Evolutionary conservation across 2,888 invertebrate genomes (phyloP), one percentile per base, ranked within the genome.

Genomic region (Sinelater perroti): DNA sequence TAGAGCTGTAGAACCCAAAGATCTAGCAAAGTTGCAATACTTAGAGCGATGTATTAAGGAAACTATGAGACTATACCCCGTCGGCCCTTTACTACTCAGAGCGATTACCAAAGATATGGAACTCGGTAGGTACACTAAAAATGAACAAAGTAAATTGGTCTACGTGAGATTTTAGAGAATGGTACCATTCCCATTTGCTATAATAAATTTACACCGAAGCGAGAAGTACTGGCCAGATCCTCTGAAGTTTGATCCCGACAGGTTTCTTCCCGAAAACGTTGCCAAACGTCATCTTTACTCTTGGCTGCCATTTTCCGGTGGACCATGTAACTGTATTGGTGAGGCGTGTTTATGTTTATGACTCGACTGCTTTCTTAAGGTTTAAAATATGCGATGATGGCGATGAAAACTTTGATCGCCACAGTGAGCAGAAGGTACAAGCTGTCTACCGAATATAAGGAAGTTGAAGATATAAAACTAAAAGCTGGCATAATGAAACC

Each of bases 31-130:
- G 60, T 80, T 84, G 81, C 78, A 81, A n/a, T 82, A 81, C 63
- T 65, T 83, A 49, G 84, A 84, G 63, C 74, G 81, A 63, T 81
- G 83, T 0, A 78, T 85, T 11, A 84, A 83, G 65, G 84, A 85
- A 68, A 79, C 82, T 0, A 77, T 85, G 78, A 73, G 84, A 26
- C 61, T 84, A 3, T 84, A 82, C 64, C 62, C 59, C 4, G 26
- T 53, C 5, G 53, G 72, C 65, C 80, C 69, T 21, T 11, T 46
- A 18, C 30, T 63, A n/a, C 47, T 55, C 7, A 31, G 59, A 17
- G 33, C 56, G 7, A 35, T 60, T 11, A 49, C 54, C 6, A 30
- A 44, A 5, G 55, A 56, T 17, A 35, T 49, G 10, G 21, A 60
- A 33, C 17, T 61, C 26, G 53, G 49, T 35, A 33, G 18, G 7